A percentile compares a stretch with the other conserved stretches of the same genome.
Evolutionary conservation across 2,888 invertebrate genomes (phyloP).

Genomic region (Lymantria dispar): DNA sequence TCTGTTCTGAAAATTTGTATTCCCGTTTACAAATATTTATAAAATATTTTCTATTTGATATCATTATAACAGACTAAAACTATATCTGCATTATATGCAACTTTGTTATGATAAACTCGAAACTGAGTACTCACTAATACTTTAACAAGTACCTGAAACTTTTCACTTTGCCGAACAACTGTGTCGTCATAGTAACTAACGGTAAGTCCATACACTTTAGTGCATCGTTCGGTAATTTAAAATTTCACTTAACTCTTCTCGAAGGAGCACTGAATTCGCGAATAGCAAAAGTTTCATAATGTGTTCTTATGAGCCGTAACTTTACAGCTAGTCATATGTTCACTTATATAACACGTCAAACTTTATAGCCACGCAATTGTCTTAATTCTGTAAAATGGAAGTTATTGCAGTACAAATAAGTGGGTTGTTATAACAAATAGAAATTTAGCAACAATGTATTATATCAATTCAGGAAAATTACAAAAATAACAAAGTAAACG

Average conservation of each 20-base stretch:
- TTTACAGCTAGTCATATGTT: constrained; percentile 21
- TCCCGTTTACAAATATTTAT: too few species aligned
- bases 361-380: too few species aligned
- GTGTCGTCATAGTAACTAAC: constrained; percentile 15
- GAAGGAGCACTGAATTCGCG: constrained; percentile 36
- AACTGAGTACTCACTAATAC: constrained; percentile 14
- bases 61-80: too few species aligned
- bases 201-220: constrained; percentile 27
- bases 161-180: constrained; percentile 30
- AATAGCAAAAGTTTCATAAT: constrained; percentile 36
- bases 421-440: too few species aligned
- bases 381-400: too few species aligned
- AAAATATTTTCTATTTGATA: too few species aligned
- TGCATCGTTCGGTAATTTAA: constrained; percentile 38
- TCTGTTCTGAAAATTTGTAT: too few species aligned
- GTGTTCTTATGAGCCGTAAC: constrained; percentile 27
- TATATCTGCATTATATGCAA: not conserved
- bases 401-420: too few species aligned
- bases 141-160: constrained; percentile 29
- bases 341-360: constrained; percentile 1
- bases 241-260: constrained; percentile 43
- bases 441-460: too few species aligned
- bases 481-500: too few species aligned
- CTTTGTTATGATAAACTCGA: constrained; percentile 13
- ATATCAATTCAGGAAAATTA: too few species aligned